These are phyloP conservation scores for Psammodynastes pulverulentus DNA, from an alignment of 2,113 vertebrate species.

Conservation along the genomic window DNA sequence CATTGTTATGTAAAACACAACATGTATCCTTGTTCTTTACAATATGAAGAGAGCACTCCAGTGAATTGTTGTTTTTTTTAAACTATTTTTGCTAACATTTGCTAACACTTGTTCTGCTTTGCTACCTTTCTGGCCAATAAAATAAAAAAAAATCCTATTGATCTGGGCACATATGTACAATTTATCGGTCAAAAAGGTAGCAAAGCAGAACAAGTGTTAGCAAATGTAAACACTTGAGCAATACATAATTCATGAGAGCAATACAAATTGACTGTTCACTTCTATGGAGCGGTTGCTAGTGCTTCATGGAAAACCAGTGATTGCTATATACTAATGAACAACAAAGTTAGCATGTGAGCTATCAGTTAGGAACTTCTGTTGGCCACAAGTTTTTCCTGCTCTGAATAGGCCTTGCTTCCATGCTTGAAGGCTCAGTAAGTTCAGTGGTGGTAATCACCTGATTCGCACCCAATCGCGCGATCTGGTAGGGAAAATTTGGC, in stretches of 20 bases:
- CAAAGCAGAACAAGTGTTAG: background rate
- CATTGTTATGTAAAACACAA: background rate
- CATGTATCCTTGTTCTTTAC: background rate
- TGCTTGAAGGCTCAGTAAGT: background rate
- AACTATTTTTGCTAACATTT: no score
- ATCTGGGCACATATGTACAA: background rate
- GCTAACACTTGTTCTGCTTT: no score
- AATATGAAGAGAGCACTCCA: background rate
- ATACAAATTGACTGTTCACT: background rate
- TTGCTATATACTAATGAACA: background rate
- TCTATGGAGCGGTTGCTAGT: background rate
- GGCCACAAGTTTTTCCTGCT: background rate
- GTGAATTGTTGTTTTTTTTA: background rate
- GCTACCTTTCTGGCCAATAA: no score
- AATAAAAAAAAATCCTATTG: background rate
- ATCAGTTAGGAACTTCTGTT: background rate
- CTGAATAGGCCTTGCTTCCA: background rate
- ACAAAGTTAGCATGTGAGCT: background rate
- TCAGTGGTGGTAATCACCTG: no score
- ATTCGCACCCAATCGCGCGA: no score
- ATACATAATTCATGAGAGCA: background rate
- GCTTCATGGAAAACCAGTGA: background rate
- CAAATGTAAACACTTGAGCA: background rate
- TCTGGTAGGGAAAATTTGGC: no score
- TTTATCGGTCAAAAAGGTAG: background rate